A percentile compares a stretch with the other conserved stretches of the same genome.
phyloP scores from a whole-genome alignment of 2,888 invertebrate species.

The Microctonus brassicae region DNA sequence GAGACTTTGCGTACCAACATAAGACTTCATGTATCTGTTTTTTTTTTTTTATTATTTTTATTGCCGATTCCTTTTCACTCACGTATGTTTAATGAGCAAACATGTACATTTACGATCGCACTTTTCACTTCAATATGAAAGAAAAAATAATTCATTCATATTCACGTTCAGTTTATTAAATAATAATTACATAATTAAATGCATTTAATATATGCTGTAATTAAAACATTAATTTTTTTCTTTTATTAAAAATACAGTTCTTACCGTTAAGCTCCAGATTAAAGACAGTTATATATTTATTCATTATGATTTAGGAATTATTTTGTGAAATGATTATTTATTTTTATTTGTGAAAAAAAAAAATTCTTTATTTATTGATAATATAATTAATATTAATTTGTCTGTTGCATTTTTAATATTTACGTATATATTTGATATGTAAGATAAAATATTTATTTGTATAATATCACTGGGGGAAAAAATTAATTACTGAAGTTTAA shows the following conservation, averaged over 20 bases:
- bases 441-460: not conserved
- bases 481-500: not conserved
- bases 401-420: not conserved
- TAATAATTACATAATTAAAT: constrained; percentile 5
- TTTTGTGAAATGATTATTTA: too few species aligned
- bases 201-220: constrained; percentile 46
- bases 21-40: not conserved
- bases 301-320: not conserved
- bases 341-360: too few species aligned
- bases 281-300: constrained; percentile 16
- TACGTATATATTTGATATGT: constrained; percentile 14
- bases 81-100: too few species aligned
- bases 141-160: too few species aligned
- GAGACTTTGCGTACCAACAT: constrained; percentile 21
- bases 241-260: constrained; percentile 59
- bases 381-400: not conserved
- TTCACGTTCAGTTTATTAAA: too few species aligned
- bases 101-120: too few species aligned
- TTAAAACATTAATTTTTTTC: constrained; percentile 47
- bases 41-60: constrained; percentile 13
- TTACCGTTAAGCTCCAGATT: constrained; percentile 38
- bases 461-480: not conserved
- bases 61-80: too few species aligned
- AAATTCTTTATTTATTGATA: too few species aligned
- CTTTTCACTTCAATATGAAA: too few species aligned